Conservation (phyloP, 2,113 vertebrate species). For the Salminus brasiliensis region DNA sequence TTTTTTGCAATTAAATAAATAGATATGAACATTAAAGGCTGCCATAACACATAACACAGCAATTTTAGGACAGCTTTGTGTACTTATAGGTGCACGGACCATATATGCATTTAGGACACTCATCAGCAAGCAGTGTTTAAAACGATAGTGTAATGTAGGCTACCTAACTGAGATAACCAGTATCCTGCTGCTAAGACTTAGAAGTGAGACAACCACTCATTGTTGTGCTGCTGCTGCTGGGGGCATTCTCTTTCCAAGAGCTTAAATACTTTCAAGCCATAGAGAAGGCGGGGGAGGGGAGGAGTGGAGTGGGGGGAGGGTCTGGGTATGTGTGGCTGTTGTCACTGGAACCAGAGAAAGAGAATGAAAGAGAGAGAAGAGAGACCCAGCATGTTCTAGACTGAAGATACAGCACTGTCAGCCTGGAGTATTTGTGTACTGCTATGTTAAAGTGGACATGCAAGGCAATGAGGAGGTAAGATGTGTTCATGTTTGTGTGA, state of each 20-base stretch:
- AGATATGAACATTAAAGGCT: too few relatives aligned
- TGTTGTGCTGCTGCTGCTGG: not conserved
- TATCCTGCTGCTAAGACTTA: not conserved
- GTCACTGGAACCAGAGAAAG: constrained; percentile 36
- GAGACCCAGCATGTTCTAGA: constrained; percentile 8
- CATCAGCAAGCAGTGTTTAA: too few relatives aligned
- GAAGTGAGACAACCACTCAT: not conserved
- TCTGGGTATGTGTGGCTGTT: constrained; percentile 35
- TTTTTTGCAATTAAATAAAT: too few relatives aligned
- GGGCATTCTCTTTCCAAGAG: not conserved
- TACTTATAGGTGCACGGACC: too few relatives aligned
- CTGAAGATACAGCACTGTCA: constrained; percentile 7
- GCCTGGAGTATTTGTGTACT: constrained; percentile 27
- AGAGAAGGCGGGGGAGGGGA: constrained; percentile 42
- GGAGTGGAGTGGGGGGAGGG: constrained; percentile 40
- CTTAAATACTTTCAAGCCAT: constrained; percentile 39
- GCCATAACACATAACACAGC: too few relatives aligned
- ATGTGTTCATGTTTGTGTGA: not conserved
- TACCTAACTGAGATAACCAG: too few relatives aligned
- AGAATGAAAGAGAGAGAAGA: constrained; percentile 27
- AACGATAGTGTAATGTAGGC: too few relatives aligned
- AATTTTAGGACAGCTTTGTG: too few relatives aligned
- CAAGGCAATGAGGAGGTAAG: constrained; percentile 38
- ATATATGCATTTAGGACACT: too few relatives aligned
- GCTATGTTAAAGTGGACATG: constrained; percentile 22